Conservation (phyloP, 2,888 invertebrate species). For the Thalpophila matura region DNA sequence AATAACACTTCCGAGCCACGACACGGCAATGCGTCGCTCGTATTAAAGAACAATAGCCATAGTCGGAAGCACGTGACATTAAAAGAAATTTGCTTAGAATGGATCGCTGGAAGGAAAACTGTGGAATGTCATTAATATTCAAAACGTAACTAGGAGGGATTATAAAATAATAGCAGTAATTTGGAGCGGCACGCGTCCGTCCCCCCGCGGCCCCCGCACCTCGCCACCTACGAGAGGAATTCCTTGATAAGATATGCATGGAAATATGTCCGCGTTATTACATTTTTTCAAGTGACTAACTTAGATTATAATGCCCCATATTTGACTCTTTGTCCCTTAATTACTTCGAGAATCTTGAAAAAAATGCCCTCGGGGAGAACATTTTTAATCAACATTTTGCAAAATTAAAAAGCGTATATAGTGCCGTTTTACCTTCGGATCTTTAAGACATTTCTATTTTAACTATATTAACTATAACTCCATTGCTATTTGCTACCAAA, state of each 20-base stretch:
- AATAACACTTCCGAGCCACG: not conserved
- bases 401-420: not conserved
- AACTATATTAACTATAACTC: not conserved
- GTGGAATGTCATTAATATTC: constrained; percentile 90
- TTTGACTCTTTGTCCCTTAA: constrained; percentile 63
- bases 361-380: constrained; percentile 9
- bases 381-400: constrained; percentile 25
- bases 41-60: constrained; percentile 36
- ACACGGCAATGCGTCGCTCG: constrained; percentile 15
- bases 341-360: constrained; percentile 20
- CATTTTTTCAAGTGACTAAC: constrained; percentile 83
- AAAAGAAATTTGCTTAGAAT: constrained; percentile 83
- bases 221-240: constrained; percentile 78
- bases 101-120: constrained; percentile 81
- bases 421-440: constrained; percentile 2
- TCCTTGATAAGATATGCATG: constrained; percentile 88
- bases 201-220: constrained; percentile 63
- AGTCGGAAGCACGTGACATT: constrained; percentile 77
- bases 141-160: constrained; percentile 90
- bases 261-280: constrained; percentile 89
- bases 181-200: constrained; percentile 84
- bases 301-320: constrained; percentile 69
- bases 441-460: no score
- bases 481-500: not conserved
- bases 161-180: constrained; percentile 91